These are phyloP conservation scores for Danionella dracula DNA, from an alignment of 2,797 vertebrate genomes.

Conservation along the genomic window DNA sequence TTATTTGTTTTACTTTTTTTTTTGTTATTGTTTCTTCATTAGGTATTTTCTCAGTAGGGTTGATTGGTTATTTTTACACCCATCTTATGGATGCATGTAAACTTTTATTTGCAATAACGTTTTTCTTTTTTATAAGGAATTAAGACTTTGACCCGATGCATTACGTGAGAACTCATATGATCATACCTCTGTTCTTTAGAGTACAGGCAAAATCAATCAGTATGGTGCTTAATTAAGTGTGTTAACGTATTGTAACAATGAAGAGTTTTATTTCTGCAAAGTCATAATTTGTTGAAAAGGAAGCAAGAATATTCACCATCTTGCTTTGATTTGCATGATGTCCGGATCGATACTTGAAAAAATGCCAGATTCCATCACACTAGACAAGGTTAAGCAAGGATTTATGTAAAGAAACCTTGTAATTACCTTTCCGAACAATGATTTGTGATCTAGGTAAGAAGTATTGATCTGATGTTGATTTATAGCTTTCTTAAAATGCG, in stretches of 20 bases:
- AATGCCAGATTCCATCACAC: conserved; percentile 38
- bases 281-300: conserved; percentile 30
- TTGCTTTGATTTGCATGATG: conserved; percentile 29
- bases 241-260: background rate
- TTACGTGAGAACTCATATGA: no score
- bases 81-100: no score
- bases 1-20: no score
- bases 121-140: no score
- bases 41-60: no score
- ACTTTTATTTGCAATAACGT: no score
- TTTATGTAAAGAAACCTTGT: conserved; percentile 32
- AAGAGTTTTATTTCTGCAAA: conserved; percentile 30
- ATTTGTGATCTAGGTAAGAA: conserved; percentile 27
- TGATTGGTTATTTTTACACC: no score
- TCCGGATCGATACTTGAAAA: conserved; percentile 35
- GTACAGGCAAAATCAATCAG: no score
- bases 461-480: conserved; percentile 43
- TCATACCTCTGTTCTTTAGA: no score
- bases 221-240: no score
- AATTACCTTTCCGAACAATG: conserved; percentile 37
- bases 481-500: conserved; percentile 30
- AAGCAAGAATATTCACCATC: conserved; percentile 13
- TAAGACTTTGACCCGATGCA: no score
- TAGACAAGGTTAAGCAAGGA: conserved; percentile 46
- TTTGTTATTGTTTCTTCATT: no score